These are phyloP conservation scores for Cinclus cinclus DNA, from an alignment of 2,113 vertebrate species.

Conservation along the genomic window DNA sequence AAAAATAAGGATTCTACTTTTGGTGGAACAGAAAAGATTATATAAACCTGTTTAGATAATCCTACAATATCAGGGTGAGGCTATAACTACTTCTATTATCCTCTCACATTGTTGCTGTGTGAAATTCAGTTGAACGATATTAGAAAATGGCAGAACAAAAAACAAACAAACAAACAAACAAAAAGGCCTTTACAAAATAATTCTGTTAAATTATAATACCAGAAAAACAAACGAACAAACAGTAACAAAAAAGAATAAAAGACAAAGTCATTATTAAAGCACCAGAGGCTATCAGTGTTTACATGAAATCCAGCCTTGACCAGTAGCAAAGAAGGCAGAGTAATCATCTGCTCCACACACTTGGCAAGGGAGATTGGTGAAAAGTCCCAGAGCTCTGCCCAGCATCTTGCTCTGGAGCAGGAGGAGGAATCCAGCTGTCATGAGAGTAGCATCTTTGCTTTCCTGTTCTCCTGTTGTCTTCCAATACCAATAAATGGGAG, in stretches of 20 bases:
- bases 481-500: not conserved
- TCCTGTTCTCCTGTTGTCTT: not conserved
- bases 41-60: constrained; percentile 7
- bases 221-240: not conserved
- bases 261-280: not conserved
- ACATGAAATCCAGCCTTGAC: not conserved
- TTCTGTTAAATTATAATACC: not conserved
- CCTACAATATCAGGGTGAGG: not conserved
- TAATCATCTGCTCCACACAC: not conserved
- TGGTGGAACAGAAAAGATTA: not conserved
- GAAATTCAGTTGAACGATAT: not conserved
- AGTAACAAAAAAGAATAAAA: not conserved
- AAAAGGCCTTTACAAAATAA: not conserved
- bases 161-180: too few relatives aligned
- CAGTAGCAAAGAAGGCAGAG: not conserved
- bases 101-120: not conserved
- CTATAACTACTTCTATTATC: not conserved
- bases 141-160: not conserved
- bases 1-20: not conserved
- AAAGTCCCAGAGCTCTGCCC: not conserved
- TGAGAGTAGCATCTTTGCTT: not conserved
- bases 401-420: not conserved
- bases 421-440: not conserved
- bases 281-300: not conserved
- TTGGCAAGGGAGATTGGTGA: not conserved